Evolutionary conservation across 2,113 vertebrate species (phyloP), one percentile per base, ranked within the genome.

Genomic region (Callithrix jacchus): DNA sequence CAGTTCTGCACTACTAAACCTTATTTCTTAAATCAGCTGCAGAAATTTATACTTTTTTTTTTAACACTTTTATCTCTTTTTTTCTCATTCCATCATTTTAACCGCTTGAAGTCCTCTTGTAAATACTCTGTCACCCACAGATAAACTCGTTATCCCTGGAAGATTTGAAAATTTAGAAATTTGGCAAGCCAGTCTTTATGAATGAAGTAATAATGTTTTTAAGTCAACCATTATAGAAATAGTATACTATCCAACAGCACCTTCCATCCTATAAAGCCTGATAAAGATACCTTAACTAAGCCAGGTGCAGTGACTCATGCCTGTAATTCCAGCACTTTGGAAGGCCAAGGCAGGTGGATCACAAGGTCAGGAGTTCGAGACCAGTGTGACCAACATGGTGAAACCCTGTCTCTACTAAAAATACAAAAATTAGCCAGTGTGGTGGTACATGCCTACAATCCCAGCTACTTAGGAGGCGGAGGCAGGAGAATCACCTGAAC

Each of bases 21-120:
- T 61, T 68, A 25, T 52, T 86, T 81, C 92, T 95, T 14, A 91
- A 91, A 80, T 45, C 27, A 73, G 76, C 25, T 14, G 42, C 32
- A 87, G 40, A 20, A 86, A 86, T 61, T 88, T 80, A 58, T 27
- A 77, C 40, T 82, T 66, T 92, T 89, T 61, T 37, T 18, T 40
- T 2, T 2, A 42, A 68, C 54, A 21, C 7, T 86, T 94, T 47
- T 45, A 42, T 82, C 37, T 89, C 91, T 2, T 52, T 54, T 91
- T 91, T 90, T 79, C 18, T 89, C 23, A 58, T 47, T n/a, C 17
- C 35, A n/a, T 83, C 85, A 77, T 66, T 96, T 89, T 77, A 95
- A 68, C 32, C 64, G 49, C 74, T 52, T 82, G 12, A 89, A 32
- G 12, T 37, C 32, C 90, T 84, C 37, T 91, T 71, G 30, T 25